A percentile compares a stretch with the other conserved stretches of the same genome.
These are phyloP conservation scores for Ailurus styani DNA, from an alignment of 2,113 vertebrate species.

Conservation along the genomic window DNA sequence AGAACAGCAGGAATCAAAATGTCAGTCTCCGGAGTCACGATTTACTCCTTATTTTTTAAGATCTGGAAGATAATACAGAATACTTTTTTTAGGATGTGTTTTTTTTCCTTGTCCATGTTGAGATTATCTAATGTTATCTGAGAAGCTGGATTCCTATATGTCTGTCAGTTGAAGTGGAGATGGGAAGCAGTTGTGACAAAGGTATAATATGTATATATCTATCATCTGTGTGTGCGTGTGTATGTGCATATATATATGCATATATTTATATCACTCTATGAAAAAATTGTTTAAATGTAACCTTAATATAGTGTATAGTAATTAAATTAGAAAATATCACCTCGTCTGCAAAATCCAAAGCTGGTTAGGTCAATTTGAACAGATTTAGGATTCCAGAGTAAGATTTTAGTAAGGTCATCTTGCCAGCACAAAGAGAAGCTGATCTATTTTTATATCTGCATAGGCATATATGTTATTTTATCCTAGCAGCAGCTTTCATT, in stretches of 20 bases:
- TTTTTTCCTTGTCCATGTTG: conserved; percentile 73
- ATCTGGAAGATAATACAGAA: conserved; percentile 80
- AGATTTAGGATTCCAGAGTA: conserved; percentile 75
- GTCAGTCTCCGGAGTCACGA: conserved; percentile 76
- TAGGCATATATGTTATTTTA: conserved; percentile 74
- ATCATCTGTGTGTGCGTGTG: conserved; percentile 45
- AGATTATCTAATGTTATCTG: conserved; percentile 77
- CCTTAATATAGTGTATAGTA: conserved; percentile 6
- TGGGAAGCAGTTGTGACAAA: conserved; percentile 98
- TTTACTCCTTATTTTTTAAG: conserved; percentile 69
- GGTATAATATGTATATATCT: conserved; percentile 84
- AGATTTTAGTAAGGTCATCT: conserved; percentile 78
- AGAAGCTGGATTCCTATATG: conserved; percentile 81
- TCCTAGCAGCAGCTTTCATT: conserved; percentile 50
- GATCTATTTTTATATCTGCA: conserved; percentile 82
- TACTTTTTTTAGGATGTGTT: conserved; percentile 79
- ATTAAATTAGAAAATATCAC: neutral
- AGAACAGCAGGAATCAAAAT: conserved; percentile 77
- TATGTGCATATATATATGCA: conserved; percentile 42
- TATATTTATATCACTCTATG: conserved; percentile 21
- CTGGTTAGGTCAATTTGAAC: conserved; percentile 54
- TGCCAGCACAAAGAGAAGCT: conserved; percentile 74
- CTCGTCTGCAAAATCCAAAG: conserved; percentile 60
- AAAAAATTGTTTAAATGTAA: conserved; percentile 22
- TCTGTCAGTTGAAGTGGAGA: conserved; percentile 85